phyloP scores from a whole-genome alignment of 1,140 invertebrate genomes.

The Cotesia glomerata region DNA sequence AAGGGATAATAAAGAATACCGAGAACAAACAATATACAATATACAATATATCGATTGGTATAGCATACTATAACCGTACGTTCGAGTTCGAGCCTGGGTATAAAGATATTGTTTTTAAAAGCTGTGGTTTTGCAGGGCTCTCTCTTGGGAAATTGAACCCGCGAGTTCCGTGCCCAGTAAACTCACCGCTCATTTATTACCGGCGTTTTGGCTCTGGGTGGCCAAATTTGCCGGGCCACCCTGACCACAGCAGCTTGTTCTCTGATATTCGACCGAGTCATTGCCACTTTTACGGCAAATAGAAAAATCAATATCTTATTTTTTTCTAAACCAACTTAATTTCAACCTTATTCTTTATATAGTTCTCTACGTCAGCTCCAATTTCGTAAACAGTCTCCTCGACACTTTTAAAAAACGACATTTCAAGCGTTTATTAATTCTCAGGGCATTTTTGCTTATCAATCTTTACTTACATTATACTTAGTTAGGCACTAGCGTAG shows the following conservation, averaged over 20 bases:
- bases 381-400: too few relatives aligned
- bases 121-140: constrained; percentile 55
- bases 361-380: too few relatives aligned
- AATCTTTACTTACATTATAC: too few relatives aligned
- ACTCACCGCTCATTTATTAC: constrained; percentile 61
- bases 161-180: constrained; percentile 46
- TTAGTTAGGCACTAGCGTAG: too few relatives aligned
- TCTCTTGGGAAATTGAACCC: constrained; percentile 58
- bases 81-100: constrained; percentile 29
- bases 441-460: too few relatives aligned
- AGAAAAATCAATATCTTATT: not conserved
- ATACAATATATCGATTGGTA: not conserved
- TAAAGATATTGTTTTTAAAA: constrained; percentile 59
- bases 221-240: constrained; percentile 52
- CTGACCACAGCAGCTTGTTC: constrained; percentile 38
- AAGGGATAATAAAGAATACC: not conserved
- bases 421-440: too few relatives aligned
- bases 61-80: not conserved
- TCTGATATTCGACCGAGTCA: constrained; percentile 17
- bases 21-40: not conserved
- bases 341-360: too few relatives aligned
- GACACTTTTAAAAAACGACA: too few relatives aligned
- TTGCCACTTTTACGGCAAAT: constrained; percentile 26
- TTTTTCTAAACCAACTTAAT: not conserved
- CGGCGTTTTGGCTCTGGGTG: constrained; percentile 57